Evolutionary conservation across 2,113 vertebrate species (phyloP).

Genomic region (Bufo gargarizans): DNA sequence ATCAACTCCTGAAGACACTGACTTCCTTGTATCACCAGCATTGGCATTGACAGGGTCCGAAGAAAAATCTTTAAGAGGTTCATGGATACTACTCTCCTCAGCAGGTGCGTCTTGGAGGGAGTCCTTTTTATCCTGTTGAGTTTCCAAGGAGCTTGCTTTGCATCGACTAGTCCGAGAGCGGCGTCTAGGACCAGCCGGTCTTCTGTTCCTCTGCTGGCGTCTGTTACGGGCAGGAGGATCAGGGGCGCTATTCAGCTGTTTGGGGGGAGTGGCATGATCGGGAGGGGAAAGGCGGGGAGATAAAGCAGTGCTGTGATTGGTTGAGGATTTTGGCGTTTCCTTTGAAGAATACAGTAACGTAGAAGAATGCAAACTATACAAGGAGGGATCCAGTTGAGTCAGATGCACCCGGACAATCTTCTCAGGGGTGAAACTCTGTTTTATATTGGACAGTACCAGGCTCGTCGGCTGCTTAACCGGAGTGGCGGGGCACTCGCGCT

Average conservation of each 20-base stretch:
- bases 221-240: neutral
- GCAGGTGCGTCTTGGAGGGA: neutral
- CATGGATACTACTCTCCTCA: neutral
- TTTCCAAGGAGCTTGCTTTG: neutral
- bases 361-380: constrained; percentile 30
- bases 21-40: neutral
- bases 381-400: constrained; percentile 24
- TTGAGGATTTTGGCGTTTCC: neutral
- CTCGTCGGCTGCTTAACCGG: neutral
- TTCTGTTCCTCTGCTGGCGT: neutral
- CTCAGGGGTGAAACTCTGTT: constrained; percentile 13
- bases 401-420: constrained; percentile 47
- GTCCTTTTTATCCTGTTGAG: neutral
- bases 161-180: no score
- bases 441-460: neutral
- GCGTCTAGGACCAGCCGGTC: neutral
- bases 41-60: neutral
- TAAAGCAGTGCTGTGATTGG: neutral
- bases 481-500: neutral
- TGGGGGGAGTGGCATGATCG: neutral
- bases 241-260: neutral
- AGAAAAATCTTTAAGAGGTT: neutral
- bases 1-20: neutral
- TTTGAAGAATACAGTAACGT: neutral
- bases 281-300: neutral